Evolutionary conservation across 2,888 invertebrate species (phyloP), one percentile per base, ranked within the genome.

Genomic region (Leptothorax acervorum): DNA sequence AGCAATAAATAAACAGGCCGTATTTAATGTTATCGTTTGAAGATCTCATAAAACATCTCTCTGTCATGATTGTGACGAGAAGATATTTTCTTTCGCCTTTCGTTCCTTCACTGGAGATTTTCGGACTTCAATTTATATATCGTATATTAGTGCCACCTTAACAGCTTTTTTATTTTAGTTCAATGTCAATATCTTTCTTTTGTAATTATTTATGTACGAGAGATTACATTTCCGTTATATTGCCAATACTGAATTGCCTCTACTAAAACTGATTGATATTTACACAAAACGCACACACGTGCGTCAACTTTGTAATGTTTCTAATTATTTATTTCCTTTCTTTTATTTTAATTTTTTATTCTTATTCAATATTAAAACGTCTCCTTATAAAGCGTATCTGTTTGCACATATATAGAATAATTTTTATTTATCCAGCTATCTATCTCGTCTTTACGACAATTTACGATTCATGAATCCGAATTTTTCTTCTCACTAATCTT

Each of bases 21-120:
- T 86, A 82, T 89, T 88, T 90, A 86, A 91, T 87, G 78, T 88
- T 90, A 89, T 90, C 87, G 82, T 87, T 89, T 85, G 53, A 78
- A 75, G 87, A 89, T 87, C 89, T 88, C 86, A 84, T 88, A 85
- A 88, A 90, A 86, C 81, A 84, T 87, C 68, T 55, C 53, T 53
- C 53, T 48, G 71, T 84, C 78, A 83, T 42, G 53, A 57, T 51
- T 51, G 31, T 45, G 63, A 42, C 35, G 15, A 51, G 75, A 62
- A 79, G 83, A 79, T 85, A 73, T 83, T 85, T 74, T 83, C 76
- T 51, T 79, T 82, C 66, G 75, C 15, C 62, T 57, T 78, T 55
- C 48, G 12, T 75, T 35, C 42, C 23, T 70, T 70, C 15, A 42
- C 51, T 51, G 23, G 23, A 55, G 18, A 28, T 31, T 60, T 71